Conservation (phyloP, 1,140 invertebrate genomes). For the Hesperophylax magnus region DNA sequence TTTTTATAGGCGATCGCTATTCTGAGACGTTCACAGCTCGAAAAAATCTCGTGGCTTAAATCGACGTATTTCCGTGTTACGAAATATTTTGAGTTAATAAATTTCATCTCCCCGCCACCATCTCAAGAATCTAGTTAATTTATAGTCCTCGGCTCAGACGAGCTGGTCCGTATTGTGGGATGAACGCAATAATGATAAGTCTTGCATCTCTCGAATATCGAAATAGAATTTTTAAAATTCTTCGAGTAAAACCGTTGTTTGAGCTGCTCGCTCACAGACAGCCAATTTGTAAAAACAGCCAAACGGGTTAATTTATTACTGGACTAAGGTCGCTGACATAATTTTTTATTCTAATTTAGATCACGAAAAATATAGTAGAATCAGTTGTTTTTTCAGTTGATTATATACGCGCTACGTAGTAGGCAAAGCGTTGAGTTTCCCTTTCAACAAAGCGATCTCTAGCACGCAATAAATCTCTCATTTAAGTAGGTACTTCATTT, state of each 20-base stretch:
- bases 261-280: conserved; percentile 16
- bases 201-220: conserved; percentile 30
- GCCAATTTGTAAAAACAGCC: conserved; percentile 29
- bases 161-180: conserved; percentile 1
- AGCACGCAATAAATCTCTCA: not conserved
- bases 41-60: not conserved
- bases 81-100: conserved; percentile 30
- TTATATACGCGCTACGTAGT: not conserved
- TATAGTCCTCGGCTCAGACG: conserved; percentile 3
- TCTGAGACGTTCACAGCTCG: not conserved
- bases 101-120: conserved; percentile 21
- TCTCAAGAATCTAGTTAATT: conserved; percentile 25
- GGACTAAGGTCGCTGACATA: not conserved
- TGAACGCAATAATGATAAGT: not conserved
- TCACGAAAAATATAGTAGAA: not conserved
- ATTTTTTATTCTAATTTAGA: conserved; percentile 48
- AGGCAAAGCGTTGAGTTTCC: not conserved
- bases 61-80: conserved; percentile 31
- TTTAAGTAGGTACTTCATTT: not conserved
- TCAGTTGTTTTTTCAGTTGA: not conserved
- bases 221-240: conserved; percentile 22
- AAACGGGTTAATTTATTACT: conserved; percentile 20
- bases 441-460: conserved; percentile 10
- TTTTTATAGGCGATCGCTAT: not conserved
- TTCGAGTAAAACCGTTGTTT: conserved; percentile 28